phyloP scores from a whole-genome alignment of 2,113 vertebrate genomes.

The Gallinago undulata region DNA sequence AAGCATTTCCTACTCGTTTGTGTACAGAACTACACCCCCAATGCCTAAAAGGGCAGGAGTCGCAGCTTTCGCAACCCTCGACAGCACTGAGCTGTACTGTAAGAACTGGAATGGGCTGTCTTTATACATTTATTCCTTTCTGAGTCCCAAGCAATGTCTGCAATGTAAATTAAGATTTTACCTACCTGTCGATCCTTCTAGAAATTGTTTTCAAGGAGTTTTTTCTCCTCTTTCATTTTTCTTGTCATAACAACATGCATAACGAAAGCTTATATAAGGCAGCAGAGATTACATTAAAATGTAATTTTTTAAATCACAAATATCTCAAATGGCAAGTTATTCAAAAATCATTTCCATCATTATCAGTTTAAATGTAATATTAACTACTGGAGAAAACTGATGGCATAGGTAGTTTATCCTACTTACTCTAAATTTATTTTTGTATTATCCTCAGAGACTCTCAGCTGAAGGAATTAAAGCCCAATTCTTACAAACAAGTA shows the following conservation, averaged over 20 bases:
- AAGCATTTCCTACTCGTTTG: conserved; percentile 11
- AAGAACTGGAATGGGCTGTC: neutral
- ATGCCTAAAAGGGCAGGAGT: neutral
- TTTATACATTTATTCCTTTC: neutral
- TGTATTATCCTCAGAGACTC: neutral
- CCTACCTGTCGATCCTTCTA: neutral
- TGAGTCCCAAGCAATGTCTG: neutral
- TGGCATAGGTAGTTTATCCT: neutral
- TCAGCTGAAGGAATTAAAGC: conserved; percentile 28
- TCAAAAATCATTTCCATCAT: neutral
- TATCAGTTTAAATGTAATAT: conserved; percentile 6
- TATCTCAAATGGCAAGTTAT: neutral
- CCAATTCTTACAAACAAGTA: conserved; percentile 1
- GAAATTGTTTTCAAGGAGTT: conserved; percentile 10
- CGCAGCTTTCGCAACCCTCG: neutral
- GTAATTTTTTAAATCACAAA: neutral
- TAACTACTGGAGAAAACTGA: neutral
- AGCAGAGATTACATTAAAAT: conserved; percentile 20
- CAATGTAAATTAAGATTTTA: conserved; percentile 18
- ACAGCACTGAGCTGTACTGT: neutral
- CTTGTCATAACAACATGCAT: neutral
- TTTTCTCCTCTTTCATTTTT: neutral
- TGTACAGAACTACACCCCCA: neutral
- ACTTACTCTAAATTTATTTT: neutral
- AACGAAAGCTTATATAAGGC: neutral